These are phyloP conservation scores for Psittacula echo DNA, from an alignment of 2,797 vertebrate species.

Conservation along the genomic window DNA sequence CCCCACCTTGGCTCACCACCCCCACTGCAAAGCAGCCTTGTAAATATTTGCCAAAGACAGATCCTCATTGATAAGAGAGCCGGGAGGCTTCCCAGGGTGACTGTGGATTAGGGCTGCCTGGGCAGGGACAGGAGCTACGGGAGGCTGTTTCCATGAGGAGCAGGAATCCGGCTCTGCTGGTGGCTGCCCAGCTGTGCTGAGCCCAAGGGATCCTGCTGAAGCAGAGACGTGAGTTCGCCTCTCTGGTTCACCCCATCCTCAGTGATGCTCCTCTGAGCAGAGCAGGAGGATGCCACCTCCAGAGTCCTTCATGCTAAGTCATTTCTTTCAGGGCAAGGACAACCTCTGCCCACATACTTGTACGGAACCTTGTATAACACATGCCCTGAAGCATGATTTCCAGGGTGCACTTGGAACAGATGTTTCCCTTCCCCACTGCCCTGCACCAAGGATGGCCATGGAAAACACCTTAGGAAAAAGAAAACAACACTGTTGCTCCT, in stretches of 20 bases:
- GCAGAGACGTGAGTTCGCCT: fast-evolving
- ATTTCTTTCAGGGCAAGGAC: not conserved
- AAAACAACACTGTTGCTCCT: not conserved
- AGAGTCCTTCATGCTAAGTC: fast-evolving
- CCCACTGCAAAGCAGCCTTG: constrained; percentile 41
- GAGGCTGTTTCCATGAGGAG: constrained; percentile 80
- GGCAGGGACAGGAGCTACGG: constrained; percentile 60
- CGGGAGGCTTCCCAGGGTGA: constrained; percentile 66
- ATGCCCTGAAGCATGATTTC: fast-evolving
- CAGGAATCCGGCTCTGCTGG: constrained; percentile 80
- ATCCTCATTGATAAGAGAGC: constrained; percentile 72
- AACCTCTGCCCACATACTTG: not conserved
- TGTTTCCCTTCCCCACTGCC: fast-evolving
- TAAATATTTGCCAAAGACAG: constrained; percentile 76
- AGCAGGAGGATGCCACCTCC: not conserved
- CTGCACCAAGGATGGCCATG: fast-evolving
- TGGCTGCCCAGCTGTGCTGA: not conserved
- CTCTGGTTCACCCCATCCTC: not conserved
- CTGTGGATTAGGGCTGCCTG: constrained; percentile 69
- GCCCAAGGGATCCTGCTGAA: not conserved
- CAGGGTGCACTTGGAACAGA: not conserved
- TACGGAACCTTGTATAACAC: not conserved
- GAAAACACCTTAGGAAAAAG: not conserved
- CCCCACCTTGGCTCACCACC: not conserved
- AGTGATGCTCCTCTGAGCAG: not conserved